Conservation (phyloP, 2,113 vertebrate genomes). For the Archocentrus centrarchus region DNA sequence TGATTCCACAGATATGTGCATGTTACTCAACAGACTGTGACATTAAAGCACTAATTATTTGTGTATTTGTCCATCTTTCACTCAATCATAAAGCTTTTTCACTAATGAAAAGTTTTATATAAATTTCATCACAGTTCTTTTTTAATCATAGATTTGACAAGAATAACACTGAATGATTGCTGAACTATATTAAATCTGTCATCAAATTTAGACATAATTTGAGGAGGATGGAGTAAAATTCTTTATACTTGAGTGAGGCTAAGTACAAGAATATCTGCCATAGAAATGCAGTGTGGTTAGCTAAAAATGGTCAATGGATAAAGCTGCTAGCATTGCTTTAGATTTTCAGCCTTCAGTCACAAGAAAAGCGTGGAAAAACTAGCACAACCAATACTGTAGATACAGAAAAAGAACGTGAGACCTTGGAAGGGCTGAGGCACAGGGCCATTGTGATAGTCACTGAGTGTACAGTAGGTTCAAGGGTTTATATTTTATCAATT, state of each 20-base stretch:
- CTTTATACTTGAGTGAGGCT: background rate
- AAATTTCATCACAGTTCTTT: too few species aligned
- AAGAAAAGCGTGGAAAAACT: background rate
- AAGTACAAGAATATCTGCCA: background rate
- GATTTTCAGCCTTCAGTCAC: background rate
- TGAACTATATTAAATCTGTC: background rate
- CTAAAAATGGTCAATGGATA: background rate
- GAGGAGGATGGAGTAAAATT: background rate
- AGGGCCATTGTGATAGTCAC: background rate
- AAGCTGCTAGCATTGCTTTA: background rate
- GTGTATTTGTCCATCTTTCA: too few species aligned
- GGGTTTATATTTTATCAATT: background rate
- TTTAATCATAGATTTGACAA: background rate
- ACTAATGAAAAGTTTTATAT: too few species aligned
- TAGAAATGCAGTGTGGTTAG: background rate
- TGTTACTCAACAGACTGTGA: too few species aligned
- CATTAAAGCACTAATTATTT: too few species aligned
- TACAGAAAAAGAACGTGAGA: background rate
- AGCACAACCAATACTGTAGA: background rate
- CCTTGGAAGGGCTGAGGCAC: background rate
- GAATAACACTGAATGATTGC: background rate
- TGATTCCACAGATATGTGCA: too few species aligned
- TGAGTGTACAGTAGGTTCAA: background rate
- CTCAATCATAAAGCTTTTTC: too few species aligned
- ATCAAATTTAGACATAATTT: background rate